phyloP scores from a whole-genome alignment of 2,113 vertebrate genomes.

The Poicephalus gulielmi region DNA sequence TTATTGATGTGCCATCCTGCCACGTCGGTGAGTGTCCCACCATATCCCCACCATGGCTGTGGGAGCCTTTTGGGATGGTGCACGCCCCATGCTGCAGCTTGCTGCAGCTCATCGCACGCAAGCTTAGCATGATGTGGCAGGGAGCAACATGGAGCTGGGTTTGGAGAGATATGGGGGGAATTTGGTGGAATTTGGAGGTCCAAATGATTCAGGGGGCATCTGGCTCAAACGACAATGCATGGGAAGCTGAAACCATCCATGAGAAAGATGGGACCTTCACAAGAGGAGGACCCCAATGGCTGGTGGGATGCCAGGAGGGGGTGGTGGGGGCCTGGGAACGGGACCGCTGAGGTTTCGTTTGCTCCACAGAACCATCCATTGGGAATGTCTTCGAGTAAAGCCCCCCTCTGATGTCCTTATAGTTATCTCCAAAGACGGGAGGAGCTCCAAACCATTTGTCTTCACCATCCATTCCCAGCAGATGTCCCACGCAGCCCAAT shows the following conservation, averaged over 20 bases:
- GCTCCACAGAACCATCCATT: conserved; percentile 11
- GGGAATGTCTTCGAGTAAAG: conserved; percentile 72
- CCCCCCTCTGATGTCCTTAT: conserved; percentile 78
- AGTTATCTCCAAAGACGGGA: conserved; percentile 84
- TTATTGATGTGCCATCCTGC: conserved; percentile 93
- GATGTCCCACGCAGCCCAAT: conserved; percentile 74
- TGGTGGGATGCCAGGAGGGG: not conserved
- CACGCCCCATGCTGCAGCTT: not conserved
- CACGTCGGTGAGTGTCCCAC: conserved; percentile 87
- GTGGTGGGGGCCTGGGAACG: not conserved
- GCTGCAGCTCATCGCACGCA: not conserved
- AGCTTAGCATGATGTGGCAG: not conserved
- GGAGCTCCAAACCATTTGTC: conserved; percentile 90
- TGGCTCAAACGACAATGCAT: not conserved
- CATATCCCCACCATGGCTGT: rapidly evolving
- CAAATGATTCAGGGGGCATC: not conserved
- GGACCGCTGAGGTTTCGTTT: conserved; percentile 28
- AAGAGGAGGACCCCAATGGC: not conserved
- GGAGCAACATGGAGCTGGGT: not conserved
- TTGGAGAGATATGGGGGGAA: not conserved
- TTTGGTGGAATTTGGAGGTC: not conserved
- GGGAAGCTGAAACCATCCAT: not conserved
- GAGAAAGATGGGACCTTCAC: not conserved
- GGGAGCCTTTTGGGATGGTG: rapidly evolving
- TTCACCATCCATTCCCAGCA: conserved; percentile 88